Evolutionary conservation across 2,888 invertebrate genomes (phyloP), one percentile per base, ranked within the genome.

Genomic region (Eledone cirrhosa): DNA sequence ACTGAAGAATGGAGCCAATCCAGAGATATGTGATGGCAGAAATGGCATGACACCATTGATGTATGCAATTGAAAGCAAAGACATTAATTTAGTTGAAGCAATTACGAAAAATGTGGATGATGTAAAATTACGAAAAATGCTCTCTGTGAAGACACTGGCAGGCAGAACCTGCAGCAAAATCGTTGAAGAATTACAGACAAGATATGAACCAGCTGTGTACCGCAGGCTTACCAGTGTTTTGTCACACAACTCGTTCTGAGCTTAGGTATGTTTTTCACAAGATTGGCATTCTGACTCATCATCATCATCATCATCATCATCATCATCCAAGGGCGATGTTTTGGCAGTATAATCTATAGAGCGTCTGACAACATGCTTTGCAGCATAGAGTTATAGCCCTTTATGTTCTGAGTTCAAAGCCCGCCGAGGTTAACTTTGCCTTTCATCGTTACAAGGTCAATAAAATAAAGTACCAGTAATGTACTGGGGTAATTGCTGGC

Each of bases 41-140:
- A 87, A 84, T 84, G 88, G 88, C 7, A 87, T 87, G 77, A 88
- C 88, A 2, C 86, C 87, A 1, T 79, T 88, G 33, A 88, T 88
- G 87, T 88, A 87, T 79, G 87, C 88, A 0, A 83, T 88, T 53
- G 88, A 88, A 80, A 84, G 85, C 19, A 81, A 84, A 31, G 85
- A 86, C 80, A 77, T 83, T 19, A 78, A 78, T 19, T 80, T 88
- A 11, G 85, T 88, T 0, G 85, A 87, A 78, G 82, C 81, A 22
- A 85, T 85, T 47, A 80, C 87, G 63, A 79, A 79, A 13, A 78
- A 84, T n/a, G 83, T 88, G 11, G 85, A 87, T 13, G 83, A 84
- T 4, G 80, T 76, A 24, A 85, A 85, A 77, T 81, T 87, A 33
- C 80, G 83, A 47, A 84, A 82, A 77, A 83, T 83, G 69, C 82